Percentiles rank a stretch among this genome's conserved stretches.
These are phyloP conservation scores for Chironomus tepperi DNA, from an alignment of 1,140 invertebrate genomes.

Conservation along the genomic window DNA sequence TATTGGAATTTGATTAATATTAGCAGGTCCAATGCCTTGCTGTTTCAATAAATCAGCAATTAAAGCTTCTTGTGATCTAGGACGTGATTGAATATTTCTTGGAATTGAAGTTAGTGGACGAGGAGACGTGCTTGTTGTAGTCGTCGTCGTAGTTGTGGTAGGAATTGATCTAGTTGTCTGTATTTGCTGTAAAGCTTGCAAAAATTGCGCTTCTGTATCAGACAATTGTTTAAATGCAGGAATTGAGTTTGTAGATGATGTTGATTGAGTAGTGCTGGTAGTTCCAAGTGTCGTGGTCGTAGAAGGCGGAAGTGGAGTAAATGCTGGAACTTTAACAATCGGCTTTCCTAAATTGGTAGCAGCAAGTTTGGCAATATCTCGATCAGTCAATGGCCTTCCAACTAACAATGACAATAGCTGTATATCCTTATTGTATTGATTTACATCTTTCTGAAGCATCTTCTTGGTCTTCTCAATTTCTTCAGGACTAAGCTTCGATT, in stretches of 20 bases:
- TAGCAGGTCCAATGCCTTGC: slow-evolving; percentile 51
- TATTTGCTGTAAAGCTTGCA: slow-evolving; percentile 10
- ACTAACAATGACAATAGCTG: slow-evolving; percentile 26
- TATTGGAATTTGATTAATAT: slow-evolving; percentile 26
- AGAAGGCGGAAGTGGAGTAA: background rate
- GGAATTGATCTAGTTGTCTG: slow-evolving; percentile 18
- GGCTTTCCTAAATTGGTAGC: background rate
- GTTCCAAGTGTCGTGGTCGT: background rate
- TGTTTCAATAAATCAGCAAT: slow-evolving; percentile 56
- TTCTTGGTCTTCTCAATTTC: slow-evolving; percentile 1
- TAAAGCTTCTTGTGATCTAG: slow-evolving; percentile 50
- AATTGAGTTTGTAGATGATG: background rate
- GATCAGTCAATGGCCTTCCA: slow-evolving; percentile 24
- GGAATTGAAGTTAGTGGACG: background rate
- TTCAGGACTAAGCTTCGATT: background rate
- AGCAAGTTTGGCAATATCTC: background rate
- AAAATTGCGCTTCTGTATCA: background rate
- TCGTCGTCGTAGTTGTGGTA: slow-evolving; percentile 17
- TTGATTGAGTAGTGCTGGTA: background rate
- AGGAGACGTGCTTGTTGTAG: background rate
- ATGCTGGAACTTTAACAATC: background rate
- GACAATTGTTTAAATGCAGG: slow-evolving; percentile 23
- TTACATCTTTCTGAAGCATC: slow-evolving; percentile 21
- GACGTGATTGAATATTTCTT: slow-evolving; percentile 11
- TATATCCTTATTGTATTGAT: slow-evolving; percentile 24